Base-by-base conservation (phyloP, 1,140 invertebrate genomes). In the Tetramorium alpestre region DNA sequence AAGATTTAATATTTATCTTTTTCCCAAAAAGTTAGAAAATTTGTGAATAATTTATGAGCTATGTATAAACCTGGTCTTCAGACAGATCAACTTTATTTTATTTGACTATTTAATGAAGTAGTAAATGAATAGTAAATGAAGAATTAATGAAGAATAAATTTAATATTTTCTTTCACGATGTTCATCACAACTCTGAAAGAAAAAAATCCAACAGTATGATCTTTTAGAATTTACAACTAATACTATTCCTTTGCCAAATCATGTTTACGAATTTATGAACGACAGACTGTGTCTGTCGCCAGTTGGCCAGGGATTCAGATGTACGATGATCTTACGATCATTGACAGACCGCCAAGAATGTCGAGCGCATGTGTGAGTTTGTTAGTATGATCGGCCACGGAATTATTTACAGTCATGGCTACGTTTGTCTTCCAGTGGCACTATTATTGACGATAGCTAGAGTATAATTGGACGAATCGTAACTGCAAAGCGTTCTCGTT, bases 361-460 rank as follows among this genome's bases (percentile, higher is more conserved):
- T 49, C 67, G 18, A 13, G 22, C 51, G 22, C 18, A 60, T n/a
- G 13, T 73, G 54, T 16, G 13, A 38, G 25, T 84, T 60, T 22
- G 38, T 11, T 72, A 47, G 25, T 82, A 82, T 60, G 56, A 73
- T 84, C 80, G 41, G 2, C 18, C 80, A 4, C 72, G n/a, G 54
- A 84, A 84, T 73, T 84, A 84, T 84, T 84, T 84, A 25, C 69
- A 84, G 54, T 84, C 80, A 84, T 18, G 80, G 69, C 28, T 69
- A 49, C 54, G 41, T 84, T 73, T 28, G 44, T 84, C 25, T 62
- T 84, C 69, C 80, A 73, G 80, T 41, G 6, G 33, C 22, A 4
- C 38, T 54, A 60, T 6, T 54, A 56, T 62, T 75, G 62, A 60
- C 10, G 67, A 58, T 72, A 16, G 8, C 38, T 25, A 16, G 67